phyloP scores from a whole-genome alignment of 2,797 vertebrate species.

The Sarcophilus harrisii region DNA sequence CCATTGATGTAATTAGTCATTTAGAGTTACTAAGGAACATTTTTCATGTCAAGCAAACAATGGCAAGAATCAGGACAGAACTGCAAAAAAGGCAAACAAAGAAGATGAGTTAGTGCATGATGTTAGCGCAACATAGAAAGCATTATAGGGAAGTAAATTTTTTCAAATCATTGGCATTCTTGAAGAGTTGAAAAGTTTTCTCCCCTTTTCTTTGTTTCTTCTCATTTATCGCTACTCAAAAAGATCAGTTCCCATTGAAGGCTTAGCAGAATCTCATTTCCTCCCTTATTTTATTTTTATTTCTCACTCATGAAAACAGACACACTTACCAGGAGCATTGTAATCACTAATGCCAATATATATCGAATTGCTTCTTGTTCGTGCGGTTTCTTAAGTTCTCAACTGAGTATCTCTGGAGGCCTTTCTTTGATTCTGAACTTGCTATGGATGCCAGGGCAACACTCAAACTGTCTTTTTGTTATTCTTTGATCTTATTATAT shows the following conservation, averaged over 20 bases:
- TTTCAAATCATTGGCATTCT: not conserved
- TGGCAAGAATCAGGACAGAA: not conserved
- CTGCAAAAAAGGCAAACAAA: slow-evolving; percentile 13
- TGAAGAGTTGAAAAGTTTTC: not conserved
- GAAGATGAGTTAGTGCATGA: not conserved
- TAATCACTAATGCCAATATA: not conserved
- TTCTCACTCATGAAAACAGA: not conserved
- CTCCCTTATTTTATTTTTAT: not conserved
- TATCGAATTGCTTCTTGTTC: not conserved
- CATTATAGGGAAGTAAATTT: not conserved
- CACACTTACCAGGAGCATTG: not conserved
- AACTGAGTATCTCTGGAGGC: not conserved
- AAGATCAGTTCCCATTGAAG: not conserved
- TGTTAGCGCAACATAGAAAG: not conserved
- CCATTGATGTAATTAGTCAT: slow-evolving; percentile 34
- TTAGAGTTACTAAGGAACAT: not conserved
- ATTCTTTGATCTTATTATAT: not conserved
- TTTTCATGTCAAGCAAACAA: slow-evolving; percentile 36
- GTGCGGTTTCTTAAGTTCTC: not conserved
- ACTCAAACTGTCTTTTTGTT: not conserved
- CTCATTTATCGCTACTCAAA: not conserved
- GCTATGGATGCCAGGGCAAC: not conserved
- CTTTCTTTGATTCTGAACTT: not conserved
- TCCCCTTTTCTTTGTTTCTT: not conserved
- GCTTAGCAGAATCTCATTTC: not conserved